These are phyloP conservation scores for Drosophila pseudoobscura DNA, from an alignment of 1,140 invertebrate species.

Conservation along the genomic window DNA sequence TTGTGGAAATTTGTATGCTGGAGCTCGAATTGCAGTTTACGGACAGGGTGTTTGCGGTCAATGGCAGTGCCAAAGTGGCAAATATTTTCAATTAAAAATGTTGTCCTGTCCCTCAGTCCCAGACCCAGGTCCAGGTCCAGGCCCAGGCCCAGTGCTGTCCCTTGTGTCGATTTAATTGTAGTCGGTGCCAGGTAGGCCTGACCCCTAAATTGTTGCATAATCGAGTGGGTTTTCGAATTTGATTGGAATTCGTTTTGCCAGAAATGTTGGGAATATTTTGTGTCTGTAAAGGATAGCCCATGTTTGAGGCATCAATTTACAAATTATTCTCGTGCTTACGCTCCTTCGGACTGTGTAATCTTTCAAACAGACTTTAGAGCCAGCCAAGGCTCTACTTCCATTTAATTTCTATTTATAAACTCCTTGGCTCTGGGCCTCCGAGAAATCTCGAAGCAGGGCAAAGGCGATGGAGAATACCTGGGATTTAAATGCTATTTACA, in stretches of 20 bases:
- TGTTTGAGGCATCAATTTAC: constrained; percentile 3
- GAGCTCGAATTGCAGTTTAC: constrained; percentile 29
- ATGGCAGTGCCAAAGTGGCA: constrained; percentile 68
- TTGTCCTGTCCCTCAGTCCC: constrained; percentile 17
- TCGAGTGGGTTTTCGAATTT: constrained; percentile 15
- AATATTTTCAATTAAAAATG: constrained; percentile 80
- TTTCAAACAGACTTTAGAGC: constrained; percentile 8
- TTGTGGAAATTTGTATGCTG: constrained; percentile 44
- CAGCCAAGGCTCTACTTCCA: neutral
- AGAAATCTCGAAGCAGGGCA: constrained; percentile 11
- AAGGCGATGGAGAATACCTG: constrained; percentile 43
- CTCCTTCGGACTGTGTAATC: neutral
- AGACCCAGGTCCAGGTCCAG: neutral
- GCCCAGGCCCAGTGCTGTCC: constrained; percentile 6
- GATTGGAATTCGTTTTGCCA: neutral
- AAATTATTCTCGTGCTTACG: constrained; percentile 12
- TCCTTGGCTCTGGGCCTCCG: neutral
- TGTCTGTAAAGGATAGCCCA: neutral
- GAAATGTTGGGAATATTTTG: neutral
- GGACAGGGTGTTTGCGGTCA: constrained; percentile 57
- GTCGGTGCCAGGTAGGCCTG: constrained; percentile 10
- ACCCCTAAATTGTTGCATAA: constrained; percentile 40
- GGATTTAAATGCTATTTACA: constrained; percentile 78
- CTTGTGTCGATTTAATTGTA: constrained; percentile 64
- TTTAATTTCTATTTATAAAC: constrained; percentile 20